Conservation (phyloP, 2,113 vertebrate species). For the Felis catus region DNA sequence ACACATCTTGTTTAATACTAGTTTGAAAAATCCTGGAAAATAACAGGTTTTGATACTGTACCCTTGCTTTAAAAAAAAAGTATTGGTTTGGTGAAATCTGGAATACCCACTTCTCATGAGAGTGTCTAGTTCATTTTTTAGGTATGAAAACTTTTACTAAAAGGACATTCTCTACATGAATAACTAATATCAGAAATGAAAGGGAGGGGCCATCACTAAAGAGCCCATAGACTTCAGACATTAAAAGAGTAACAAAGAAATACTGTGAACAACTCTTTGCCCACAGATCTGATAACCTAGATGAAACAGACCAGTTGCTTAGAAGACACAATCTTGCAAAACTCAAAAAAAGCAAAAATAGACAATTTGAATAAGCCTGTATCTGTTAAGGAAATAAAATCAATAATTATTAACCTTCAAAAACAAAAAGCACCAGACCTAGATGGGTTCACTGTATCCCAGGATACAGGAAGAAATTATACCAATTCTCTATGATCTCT, state of each 20-base stretch:
- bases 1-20: not conserved
- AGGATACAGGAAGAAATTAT: not conserved
- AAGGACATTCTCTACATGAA: not conserved
- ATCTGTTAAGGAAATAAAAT: not conserved
- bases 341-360: not conserved
- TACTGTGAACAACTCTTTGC: not conserved
- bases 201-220: not conserved
- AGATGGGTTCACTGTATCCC: not conserved
- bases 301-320: not conserved
- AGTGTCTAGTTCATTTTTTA: constrained; percentile 18
- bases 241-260: constrained; percentile 2
- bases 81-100: not conserved
- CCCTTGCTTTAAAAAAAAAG: not conserved
- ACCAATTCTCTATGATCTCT: not conserved
- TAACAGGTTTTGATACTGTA: not conserved
- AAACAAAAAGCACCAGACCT: not conserved
- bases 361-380: not conserved
- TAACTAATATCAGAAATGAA: not conserved
- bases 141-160: not conserved
- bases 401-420: not conserved
- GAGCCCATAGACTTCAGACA: not conserved
- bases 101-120: not conserved
- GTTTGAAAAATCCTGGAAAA: not conserved
- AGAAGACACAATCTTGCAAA: not conserved
- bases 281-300: not conserved